Percentiles rank a stretch among this genome's conserved stretches.
These are phyloP conservation scores for Zaprionus inermis DNA, from an alignment of 1,140 invertebrate species.

Conservation along the genomic window DNA sequence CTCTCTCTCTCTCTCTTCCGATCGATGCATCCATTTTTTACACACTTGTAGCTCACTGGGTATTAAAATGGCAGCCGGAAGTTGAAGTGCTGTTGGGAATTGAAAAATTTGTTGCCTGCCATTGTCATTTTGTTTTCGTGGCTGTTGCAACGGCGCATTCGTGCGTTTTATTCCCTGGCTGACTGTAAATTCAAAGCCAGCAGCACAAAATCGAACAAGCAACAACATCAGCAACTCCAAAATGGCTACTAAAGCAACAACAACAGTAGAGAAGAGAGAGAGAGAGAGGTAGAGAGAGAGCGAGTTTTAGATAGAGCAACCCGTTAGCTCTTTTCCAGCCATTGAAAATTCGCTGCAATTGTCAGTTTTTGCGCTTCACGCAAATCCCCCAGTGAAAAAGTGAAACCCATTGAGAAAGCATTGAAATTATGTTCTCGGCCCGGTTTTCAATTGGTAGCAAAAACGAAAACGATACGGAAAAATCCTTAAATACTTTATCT, in stretches of 20 bases:
- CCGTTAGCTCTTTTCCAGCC: constrained; percentile 50
- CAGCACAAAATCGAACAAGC: constrained; percentile 71
- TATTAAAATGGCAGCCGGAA: constrained; percentile 66
- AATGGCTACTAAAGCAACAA: constrained; percentile 26
- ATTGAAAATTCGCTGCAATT: constrained; percentile 67
- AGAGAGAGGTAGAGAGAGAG: constrained; percentile 9
- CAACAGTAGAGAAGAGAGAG: background rate
- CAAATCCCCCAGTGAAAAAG: constrained; percentile 57
- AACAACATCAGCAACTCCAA: constrained; percentile 37
- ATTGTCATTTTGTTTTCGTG: constrained; percentile 79
- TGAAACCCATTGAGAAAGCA: constrained; percentile 51
- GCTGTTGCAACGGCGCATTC: constrained; percentile 53
- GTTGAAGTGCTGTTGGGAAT: constrained; percentile 80
- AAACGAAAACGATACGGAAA: background rate
- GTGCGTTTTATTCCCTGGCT: constrained; percentile 75
- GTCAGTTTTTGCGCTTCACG: constrained; percentile 69
- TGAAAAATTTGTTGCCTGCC: constrained; percentile 79
- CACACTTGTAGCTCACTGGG: constrained; percentile 2
- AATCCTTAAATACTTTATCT: background rate
- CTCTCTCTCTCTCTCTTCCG: too few relatives aligned
- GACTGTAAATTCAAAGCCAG: constrained; percentile 77
- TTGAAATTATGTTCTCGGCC: constrained; percentile 65
- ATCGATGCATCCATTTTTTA: background rate
- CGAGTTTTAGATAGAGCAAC: constrained; percentile 1
- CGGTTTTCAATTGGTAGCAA: constrained; percentile 42